These are phyloP conservation scores for Epicampocera succincta DNA, from an alignment of 2,888 invertebrate species.

Conservation along the genomic window DNA sequence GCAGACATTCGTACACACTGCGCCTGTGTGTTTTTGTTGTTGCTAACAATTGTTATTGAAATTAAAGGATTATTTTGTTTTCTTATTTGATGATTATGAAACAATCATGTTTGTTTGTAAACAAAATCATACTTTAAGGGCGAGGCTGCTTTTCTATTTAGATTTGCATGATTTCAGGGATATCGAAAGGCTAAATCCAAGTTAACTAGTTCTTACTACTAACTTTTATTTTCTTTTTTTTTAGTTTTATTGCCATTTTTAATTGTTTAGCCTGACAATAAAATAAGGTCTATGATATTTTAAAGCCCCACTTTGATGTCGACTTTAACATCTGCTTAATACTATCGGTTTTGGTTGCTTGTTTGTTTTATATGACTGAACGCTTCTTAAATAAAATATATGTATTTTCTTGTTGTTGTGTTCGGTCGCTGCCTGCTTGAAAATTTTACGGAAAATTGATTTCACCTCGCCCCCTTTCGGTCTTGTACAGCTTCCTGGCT, in stretches of 20 bases:
- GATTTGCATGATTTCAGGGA: not conserved
- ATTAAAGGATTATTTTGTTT: conserved; percentile 17
- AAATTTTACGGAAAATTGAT: conserved; percentile 31
- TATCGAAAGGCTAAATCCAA: not conserved
- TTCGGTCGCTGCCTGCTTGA: too few species aligned
- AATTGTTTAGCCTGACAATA: too few species aligned
- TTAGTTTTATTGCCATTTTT: too few species aligned
- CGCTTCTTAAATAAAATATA: too few species aligned
- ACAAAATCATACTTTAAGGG: conserved; percentile 31
- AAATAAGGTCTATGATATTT: too few species aligned
- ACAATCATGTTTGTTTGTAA: conserved; percentile 10
- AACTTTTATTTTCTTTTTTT: not conserved
- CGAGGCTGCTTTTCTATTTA: not conserved
- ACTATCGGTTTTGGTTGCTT: too few species aligned
- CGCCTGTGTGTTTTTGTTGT: not conserved
- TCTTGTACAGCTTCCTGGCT: conserved; percentile 21
- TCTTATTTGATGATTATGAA: conserved; percentile 17
- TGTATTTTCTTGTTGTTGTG: too few species aligned
- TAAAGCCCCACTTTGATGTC: too few species aligned
- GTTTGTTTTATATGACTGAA: too few species aligned
- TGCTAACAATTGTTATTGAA: not conserved
- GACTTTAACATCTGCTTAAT: too few species aligned
- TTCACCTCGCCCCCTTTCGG: not conserved
- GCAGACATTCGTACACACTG: conserved; percentile 3
- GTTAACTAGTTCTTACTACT: not conserved